Evolutionary conservation across 1,140 invertebrate species (phyloP), one percentile per base, ranked within the genome.

Genomic region (Drosophila nigrodunni): DNA sequence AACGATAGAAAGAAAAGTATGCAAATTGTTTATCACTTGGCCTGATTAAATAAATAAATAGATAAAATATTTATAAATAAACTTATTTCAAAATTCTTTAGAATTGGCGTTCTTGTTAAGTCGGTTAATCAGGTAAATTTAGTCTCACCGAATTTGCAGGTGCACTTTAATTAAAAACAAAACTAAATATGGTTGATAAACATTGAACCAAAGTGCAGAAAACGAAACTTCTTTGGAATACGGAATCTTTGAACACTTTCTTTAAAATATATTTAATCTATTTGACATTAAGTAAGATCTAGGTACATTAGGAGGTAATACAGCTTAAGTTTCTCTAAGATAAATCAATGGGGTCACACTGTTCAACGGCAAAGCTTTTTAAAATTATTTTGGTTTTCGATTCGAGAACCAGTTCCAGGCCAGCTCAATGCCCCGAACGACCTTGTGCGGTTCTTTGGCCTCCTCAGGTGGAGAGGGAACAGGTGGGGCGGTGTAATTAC

Each of bases 391-490:
- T 43, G 13, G 10, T 35, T 47, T 18, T 46, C 34, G 43, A 9
- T 10, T 61, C 30, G 10, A 37, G 18, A 61, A 61, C 59, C 43
- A 21, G 44, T 61, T 49, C 8, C 43, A 18, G 25, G 58, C 41
- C 43, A 47, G 59, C 59, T 61, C 30, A 61, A 37, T 61, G 30
- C 25, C 59, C 30, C 47, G 34, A 18, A n/a, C 10, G 59, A 44
- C 59, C 59, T 61, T 61, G 59, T 37, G 2, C 9, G 21, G 59
- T 21, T 47, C n/a, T 46, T 61, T 61, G 59, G 13, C 43, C 59
- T 37, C 52, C 52, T 13, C n/a, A 10, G 11, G 6, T 7, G 25
- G 11, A 11, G 6, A 11, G 18, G 25, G 11, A 7, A 15, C 10
- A 39, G 34, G 34, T 13, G 37, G 7, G 34, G 21, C 35, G 18